phyloP scores from a whole-genome alignment of 1,140 invertebrate genomes.

The Brachionus rubens region DNA sequence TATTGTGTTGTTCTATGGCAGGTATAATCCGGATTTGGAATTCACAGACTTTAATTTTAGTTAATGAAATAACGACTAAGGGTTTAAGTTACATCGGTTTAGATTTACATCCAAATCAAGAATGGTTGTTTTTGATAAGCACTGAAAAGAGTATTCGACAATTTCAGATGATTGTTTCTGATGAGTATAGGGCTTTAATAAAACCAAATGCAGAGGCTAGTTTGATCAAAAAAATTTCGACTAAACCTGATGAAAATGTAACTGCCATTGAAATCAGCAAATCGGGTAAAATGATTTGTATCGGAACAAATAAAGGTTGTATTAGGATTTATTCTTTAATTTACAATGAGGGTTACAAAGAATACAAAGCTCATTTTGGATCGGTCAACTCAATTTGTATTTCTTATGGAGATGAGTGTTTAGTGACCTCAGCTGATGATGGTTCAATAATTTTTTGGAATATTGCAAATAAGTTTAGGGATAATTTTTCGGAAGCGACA shows the following conservation, averaged over 20 bases:
- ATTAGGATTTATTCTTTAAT: slow-evolving; percentile 76
- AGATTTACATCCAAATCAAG: slow-evolving; percentile 82
- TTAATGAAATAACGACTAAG: slow-evolving; percentile 74
- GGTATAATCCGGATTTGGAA: slow-evolving; percentile 38
- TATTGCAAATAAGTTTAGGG: slow-evolving; percentile 70
- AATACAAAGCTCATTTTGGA: slow-evolving; percentile 70
- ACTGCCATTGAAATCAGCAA: slow-evolving; percentile 68
- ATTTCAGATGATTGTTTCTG: slow-evolving; percentile 69
- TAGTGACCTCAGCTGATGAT: slow-evolving; percentile 72
- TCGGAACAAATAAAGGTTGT: slow-evolving; percentile 69
- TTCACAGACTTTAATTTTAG: slow-evolving; percentile 58
- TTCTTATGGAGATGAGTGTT: slow-evolving; percentile 72
- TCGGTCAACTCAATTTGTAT: slow-evolving; percentile 54
- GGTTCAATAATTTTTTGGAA: slow-evolving; percentile 82
- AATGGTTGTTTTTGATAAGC: slow-evolving; percentile 71
- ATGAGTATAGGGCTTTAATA: slow-evolving; percentile 67
- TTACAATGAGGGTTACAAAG: slow-evolving; percentile 65
- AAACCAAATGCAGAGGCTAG: slow-evolving; percentile 74
- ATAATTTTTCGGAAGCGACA: slow-evolving; percentile 68
- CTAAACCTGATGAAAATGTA: slow-evolving; percentile 58
- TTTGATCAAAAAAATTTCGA: slow-evolving; percentile 71
- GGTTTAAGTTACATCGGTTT: slow-evolving; percentile 73
- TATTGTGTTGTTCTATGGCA: slow-evolving; percentile 20
- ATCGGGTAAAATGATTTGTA: slow-evolving; percentile 73
- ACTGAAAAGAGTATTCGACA: slow-evolving; percentile 70